phyloP scores from a whole-genome alignment of 2,797 vertebrate genomes.

The Brachyalestes nurse region DNA sequence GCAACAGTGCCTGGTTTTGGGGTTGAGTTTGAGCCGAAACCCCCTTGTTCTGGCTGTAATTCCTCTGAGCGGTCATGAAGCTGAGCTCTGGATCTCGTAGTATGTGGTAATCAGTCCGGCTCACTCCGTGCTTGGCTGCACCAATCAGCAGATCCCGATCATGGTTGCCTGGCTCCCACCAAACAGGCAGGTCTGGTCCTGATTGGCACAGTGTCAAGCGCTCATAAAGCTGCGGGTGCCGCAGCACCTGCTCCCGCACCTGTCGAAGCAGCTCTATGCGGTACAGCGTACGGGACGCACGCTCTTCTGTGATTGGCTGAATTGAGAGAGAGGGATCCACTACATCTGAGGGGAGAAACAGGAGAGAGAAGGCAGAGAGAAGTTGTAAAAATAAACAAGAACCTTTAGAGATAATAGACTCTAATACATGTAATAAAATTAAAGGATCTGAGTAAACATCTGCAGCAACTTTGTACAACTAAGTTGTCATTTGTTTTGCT shows the following conservation, averaged over 20 bases:
- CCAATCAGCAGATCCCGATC: constrained; percentile 96
- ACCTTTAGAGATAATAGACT: too few species aligned
- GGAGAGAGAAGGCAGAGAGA: constrained; percentile 35
- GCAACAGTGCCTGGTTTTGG: constrained; percentile 75
- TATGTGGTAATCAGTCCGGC: constrained; percentile 98
- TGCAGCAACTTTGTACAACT: background rate
- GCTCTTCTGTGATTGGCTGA: constrained; percentile 97
- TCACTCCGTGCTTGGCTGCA: constrained; percentile 96
- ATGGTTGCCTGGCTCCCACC: constrained; percentile 95
- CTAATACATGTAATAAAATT: too few species aligned
- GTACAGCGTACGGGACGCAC: constrained; percentile 95
- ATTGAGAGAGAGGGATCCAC: constrained; percentile 91
- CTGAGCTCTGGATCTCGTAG: constrained; percentile 95
- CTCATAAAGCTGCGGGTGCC: constrained; percentile 88
- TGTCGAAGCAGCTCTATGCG: constrained; percentile 94
- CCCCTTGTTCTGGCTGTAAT: constrained; percentile 91
- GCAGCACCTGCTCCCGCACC: constrained; percentile 95
- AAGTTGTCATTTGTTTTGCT: background rate
- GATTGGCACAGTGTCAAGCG: constrained; percentile 91
- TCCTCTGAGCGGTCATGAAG: constrained; percentile 93
- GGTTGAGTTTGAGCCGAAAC: constrained; percentile 64
- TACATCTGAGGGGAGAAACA: constrained; percentile 73
- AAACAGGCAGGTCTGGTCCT: constrained; percentile 92
- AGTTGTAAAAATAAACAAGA: background rate
- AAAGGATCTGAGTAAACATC: too few species aligned